Percentiles rank a stretch among this genome's conserved stretches.
phyloP scores from a whole-genome alignment of 1,140 invertebrate genomes.

The Ceratina japonica region DNA sequence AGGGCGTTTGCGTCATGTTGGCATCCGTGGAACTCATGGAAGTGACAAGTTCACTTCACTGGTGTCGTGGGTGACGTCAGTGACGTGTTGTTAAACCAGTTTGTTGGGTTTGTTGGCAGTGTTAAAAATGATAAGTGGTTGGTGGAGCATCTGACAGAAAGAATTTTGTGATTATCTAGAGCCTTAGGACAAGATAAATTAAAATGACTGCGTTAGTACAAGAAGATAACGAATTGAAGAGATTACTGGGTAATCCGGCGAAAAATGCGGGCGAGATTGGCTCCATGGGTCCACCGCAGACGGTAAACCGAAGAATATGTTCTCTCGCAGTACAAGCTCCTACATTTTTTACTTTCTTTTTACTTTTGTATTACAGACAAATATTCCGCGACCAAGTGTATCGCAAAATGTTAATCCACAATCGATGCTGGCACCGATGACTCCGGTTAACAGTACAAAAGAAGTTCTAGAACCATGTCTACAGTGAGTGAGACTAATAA shows the following conservation, averaged over 20 bases:
- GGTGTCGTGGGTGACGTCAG: too few relatives aligned
- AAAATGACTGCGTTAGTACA: constrained; percentile 49
- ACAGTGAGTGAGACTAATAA: constrained; percentile 65
- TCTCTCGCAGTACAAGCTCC: background rate
- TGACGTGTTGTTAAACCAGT: too few relatives aligned
- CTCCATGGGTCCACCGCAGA: constrained; percentile 73
- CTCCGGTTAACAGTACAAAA: constrained; percentile 65
- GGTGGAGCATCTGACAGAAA: background rate
- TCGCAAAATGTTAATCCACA: constrained; percentile 71
- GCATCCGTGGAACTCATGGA: too few relatives aligned
- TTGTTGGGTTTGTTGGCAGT: background rate
- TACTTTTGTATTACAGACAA: constrained; percentile 64
- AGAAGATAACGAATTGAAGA: constrained; percentile 68
- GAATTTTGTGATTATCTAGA: background rate
- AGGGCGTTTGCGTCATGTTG: too few relatives aligned
- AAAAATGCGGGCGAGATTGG: constrained; percentile 71
- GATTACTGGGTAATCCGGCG: constrained; percentile 66
- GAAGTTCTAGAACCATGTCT: constrained; percentile 73
- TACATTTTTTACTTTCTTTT: background rate
- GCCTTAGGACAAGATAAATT: background rate
- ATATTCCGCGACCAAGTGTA: constrained; percentile 70
- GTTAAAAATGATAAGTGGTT: constrained; percentile 10
- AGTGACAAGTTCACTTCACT: too few relatives aligned
- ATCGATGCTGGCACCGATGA: constrained; percentile 66
- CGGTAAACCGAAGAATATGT: constrained; percentile 64